Base-by-base conservation (phyloP, 2,888 invertebrate genomes). In the Darwinula stevensoni region DNA sequence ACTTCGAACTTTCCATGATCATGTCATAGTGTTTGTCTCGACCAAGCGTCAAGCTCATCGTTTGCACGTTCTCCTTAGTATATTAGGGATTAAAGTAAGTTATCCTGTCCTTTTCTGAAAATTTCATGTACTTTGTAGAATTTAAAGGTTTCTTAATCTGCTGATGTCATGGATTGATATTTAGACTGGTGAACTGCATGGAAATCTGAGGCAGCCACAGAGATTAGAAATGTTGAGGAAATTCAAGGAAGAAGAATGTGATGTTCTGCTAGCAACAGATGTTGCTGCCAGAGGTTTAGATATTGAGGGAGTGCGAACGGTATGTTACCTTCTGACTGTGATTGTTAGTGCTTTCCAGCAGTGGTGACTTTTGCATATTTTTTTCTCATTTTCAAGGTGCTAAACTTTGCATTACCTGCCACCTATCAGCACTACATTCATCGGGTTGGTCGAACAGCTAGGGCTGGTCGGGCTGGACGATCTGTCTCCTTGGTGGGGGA, bases 391-490 rank as follows among this genome's bases (percentile, higher is more conserved):
- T 34, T 40, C 5, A 40, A 58, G 57, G 59, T 91, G 4, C 67
- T 97, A 29, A 97, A 97, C 55, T 91, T 84, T 53, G 72, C 80
- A 0, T 69, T 94, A 68, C 94, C 94, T 1, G 71, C 75, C 28
- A 76, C 82, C 0, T 51, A 88, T 14, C 82, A 91, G 45, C 88
- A 91, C 50, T 97, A 97, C 45, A 84, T 97, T 43, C 97, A 97
- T 53, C 62, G 68, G 51, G 82, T 94, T 5, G 94, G 94, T 22
- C 60, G 94, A 43, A 97, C 94, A 2, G 94, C 94, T 1, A 62
- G 94, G 45, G 94, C 94, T 5, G 91, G 91, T 0, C 65, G 74
- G 32, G 72, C 71, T 11, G 94, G 71, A 80, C 36, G 54, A 35
- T 82, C 94, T 0, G 80, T 97, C 4, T 86, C 88, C 1, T 56